Evolutionary conservation across 2,113 vertebrate genomes (phyloP), one percentile per base, ranked within the genome.

Genomic region (Rutilus rutilus): DNA sequence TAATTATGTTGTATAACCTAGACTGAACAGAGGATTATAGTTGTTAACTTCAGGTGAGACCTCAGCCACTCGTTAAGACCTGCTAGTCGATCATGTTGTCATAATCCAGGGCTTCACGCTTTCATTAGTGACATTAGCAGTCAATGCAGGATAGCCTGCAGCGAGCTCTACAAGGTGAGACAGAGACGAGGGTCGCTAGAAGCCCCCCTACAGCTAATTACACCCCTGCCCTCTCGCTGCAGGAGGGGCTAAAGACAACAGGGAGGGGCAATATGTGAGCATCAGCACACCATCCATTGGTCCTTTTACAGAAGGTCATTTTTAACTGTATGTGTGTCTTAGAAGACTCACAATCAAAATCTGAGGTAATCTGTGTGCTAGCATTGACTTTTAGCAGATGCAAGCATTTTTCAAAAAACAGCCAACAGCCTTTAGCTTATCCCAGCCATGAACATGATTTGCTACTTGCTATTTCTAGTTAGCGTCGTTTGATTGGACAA

Each of bases 91-190:
- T 83, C 79, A 45, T 87, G 64, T 82, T 77, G 57, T 73, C 85
- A 76, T 50, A 83, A 82, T 77, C 59, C 73, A 80, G 77, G 59
- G 52, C 78, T 69, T 83, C 80, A 76, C 67, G 60, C 79, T 73
- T 69, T 47, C 82, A 65, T 25, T 87, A 82, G 71, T 82, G 33
- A 62, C 87, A 89, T 89, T 89, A 90, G 86, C 85, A 90, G 89
- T 89, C 90, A 64, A 69, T 30, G 76, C 76, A 78, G 74, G 27
- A 86, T 83, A 57, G 87, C 89, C 89, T 89, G 59, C 86, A 86
- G 89, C 86, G 84, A 86, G 52, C 86, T 83, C 69, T 76, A 73
- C 84, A 90, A 88, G 87, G 87, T 85, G 82, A 89, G 84, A 67
- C 77, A 86, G 86, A 83, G 84, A 86, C 65, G 85, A 84, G 86